Percentiles rank a stretch among this genome's conserved stretches.
These are phyloP conservation scores for Megamerina dolium DNA, from an alignment of 2,888 invertebrate genomes.

Conservation along the genomic window DNA sequence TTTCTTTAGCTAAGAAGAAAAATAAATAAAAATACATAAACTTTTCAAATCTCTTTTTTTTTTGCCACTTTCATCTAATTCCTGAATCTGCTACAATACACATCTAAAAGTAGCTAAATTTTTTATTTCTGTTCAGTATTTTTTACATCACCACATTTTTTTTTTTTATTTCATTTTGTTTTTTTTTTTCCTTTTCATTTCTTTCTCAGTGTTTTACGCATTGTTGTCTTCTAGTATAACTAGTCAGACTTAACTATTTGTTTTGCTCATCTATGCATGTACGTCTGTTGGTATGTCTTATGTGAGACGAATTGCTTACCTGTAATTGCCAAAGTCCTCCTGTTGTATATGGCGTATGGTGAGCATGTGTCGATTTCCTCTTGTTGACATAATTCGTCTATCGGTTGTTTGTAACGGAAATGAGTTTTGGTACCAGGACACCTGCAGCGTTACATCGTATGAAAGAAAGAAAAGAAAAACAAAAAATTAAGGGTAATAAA, in stretches of 20 bases:
- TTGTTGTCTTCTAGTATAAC: background rate
- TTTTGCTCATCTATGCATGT: background rate
- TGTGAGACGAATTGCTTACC: slow-evolving; percentile 50
- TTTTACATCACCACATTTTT: no score
- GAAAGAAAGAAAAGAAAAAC: background rate
- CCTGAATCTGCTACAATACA: no score
- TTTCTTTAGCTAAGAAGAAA: no score
- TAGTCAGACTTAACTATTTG: no score
- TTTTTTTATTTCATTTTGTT: background rate
- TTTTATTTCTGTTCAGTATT: no score
- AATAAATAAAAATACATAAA: no score
- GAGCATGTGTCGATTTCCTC: slow-evolving; percentile 64
- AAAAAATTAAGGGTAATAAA: no score
- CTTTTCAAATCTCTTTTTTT: no score
- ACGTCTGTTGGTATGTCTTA: background rate
- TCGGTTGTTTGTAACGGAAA: slow-evolving; percentile 63
- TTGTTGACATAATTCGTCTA: slow-evolving; percentile 62
- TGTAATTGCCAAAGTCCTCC: slow-evolving; percentile 67
- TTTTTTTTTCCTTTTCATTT: background rate
- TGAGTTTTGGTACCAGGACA: slow-evolving; percentile 67
- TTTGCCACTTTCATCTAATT: no score
- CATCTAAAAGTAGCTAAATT: no score
- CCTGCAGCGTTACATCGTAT: slow-evolving; percentile 47
- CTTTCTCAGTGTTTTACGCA: background rate
- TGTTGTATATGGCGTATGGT: slow-evolving; percentile 61